Base-by-base conservation (phyloP, 2,797 vertebrate genomes). In the Poecilia wingei region DNA sequence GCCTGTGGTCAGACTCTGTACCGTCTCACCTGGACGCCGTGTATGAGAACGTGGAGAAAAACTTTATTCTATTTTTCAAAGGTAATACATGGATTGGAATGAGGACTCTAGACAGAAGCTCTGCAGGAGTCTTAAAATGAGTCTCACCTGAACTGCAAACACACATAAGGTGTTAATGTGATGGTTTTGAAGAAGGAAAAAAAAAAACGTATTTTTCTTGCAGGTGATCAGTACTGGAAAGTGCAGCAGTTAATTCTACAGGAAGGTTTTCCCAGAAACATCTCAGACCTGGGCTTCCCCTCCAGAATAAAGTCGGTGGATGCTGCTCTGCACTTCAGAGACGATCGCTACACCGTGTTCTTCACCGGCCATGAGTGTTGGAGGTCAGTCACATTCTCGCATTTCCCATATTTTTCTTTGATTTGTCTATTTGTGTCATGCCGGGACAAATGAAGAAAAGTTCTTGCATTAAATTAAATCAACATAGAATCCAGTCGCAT, bases 301-400 rank as follows among this genome's bases (percentile, higher is more conserved):
- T 71, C 84, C 75, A 85, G 80, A 72, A 82, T 94, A 59, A 86
- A 79, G 77, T 87, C 88, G 6, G 75, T 94, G 20, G 91, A 94
- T 72, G 93, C 92, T 31, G 93, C 91, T 72, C 90, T 95, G 80
- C 89, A 95, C 83, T 87, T 94, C 82, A 88, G 78, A 28, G 45
- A 47, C 4, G 41, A 74, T 0, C 69, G 2, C 10, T 86, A 79
- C 71, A 94, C 93, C 0, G 73, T 94, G 31, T 94, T 95, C 86
- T 94, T 94, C 80, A 89, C 90, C 31, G 92, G 90, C 25, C 47
- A 83, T 0, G 87, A 92, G 72, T 94, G 91, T 46, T 95, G 94
- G 94, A 93, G 90, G 92, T 93, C 89, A 59, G 43, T 25, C 0
- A 5, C 6, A 41, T 75, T 49, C 43, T 41, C 4, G 22, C 16